phyloP scores from a whole-genome alignment of 1,140 invertebrate genomes.

The Atta texana region DNA sequence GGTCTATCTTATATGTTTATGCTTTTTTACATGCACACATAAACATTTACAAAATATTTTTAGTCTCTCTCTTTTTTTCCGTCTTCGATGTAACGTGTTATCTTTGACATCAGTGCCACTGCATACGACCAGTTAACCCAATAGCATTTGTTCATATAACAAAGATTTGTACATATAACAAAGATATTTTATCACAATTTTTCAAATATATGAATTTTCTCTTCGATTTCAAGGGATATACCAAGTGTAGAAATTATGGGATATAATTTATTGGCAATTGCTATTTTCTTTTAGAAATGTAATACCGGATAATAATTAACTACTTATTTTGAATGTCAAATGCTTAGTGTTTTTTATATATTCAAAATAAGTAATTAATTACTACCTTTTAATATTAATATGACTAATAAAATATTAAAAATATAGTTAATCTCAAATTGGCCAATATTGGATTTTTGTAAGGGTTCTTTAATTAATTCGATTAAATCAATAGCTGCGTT shows the following conservation, averaged over 20 bases:
- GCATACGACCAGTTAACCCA: neutral
- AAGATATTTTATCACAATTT: neutral
- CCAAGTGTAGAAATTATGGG: neutral
- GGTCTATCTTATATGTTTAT: too few relatives aligned
- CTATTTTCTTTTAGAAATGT: neutral
- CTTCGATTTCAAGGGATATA: neutral
- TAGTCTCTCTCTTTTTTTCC: neutral
- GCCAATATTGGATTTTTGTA: too few relatives aligned
- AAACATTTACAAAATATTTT: neutral
- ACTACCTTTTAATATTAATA: too few relatives aligned
- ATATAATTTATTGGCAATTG: neutral
- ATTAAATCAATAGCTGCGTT: too few relatives aligned
- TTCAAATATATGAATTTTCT: neutral
- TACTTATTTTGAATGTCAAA: too few relatives aligned
- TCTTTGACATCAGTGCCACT: constrained; percentile 23
- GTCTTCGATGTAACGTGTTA: neutral
- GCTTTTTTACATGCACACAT: neutral
- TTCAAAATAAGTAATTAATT: too few relatives aligned
- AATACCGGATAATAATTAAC: too few relatives aligned
- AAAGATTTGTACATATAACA: neutral
- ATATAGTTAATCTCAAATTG: too few relatives aligned
- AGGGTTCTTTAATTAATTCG: neutral
- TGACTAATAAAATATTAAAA: too few relatives aligned
- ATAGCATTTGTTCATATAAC: neutral
- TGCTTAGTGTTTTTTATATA: too few relatives aligned